phyloP scores from a whole-genome alignment of 2,797 vertebrate species.

The Pipistrellus pipistrellus region DNA sequence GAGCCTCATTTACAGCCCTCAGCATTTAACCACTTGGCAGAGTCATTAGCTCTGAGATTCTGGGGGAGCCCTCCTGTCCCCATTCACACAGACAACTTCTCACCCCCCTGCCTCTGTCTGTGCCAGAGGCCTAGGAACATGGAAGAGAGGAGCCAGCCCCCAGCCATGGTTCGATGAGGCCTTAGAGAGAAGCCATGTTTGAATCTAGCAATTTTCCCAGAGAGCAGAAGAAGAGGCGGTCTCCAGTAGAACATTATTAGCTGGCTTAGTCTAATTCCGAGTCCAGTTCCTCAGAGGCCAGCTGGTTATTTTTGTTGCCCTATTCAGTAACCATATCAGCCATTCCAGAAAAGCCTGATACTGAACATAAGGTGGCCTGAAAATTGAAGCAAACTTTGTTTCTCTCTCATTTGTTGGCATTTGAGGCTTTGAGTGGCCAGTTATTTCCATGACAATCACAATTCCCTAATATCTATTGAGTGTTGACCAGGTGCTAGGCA shows the following conservation, averaged over 20 bases:
- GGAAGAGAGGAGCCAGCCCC: background rate
- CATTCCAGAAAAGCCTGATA: background rate
- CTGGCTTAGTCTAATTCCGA: background rate
- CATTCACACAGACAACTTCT: background rate
- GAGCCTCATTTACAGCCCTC: constrained; percentile 70
- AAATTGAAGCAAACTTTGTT: background rate
- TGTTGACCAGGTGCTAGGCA: background rate
- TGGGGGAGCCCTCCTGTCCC: background rate
- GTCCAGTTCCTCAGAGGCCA: background rate
- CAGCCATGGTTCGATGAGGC: background rate
- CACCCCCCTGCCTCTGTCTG: background rate
- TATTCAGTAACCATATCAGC: background rate
- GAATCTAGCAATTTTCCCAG: background rate
- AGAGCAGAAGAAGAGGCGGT: background rate
- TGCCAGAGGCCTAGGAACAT: background rate
- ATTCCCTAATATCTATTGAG: background rate
- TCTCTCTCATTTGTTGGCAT: background rate
- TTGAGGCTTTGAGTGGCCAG: background rate
- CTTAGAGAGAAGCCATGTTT: background rate
- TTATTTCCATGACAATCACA: background rate
- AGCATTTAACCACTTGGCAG: constrained; percentile 65
- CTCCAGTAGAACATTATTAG: background rate
- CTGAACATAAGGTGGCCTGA: background rate
- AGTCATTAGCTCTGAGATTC: background rate
- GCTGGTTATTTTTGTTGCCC: background rate